These are phyloP conservation scores for Bimastos eiseni DNA, from an alignment of 2,888 invertebrate species.

Conservation along the genomic window DNA sequence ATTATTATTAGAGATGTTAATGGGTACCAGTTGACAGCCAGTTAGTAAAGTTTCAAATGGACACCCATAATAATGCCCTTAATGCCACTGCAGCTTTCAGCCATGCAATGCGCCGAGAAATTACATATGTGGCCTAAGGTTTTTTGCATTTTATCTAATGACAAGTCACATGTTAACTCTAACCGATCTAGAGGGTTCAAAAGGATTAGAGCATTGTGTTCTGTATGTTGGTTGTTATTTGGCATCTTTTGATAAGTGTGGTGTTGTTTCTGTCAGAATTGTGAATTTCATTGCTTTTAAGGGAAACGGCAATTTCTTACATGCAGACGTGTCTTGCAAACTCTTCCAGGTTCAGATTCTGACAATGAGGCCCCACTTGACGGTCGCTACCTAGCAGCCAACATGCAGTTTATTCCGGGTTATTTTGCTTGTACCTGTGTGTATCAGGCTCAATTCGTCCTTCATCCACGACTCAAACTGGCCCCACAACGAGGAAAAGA, in stretches of 20 bases:
- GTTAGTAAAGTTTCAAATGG: too few species aligned
- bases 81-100: too few species aligned
- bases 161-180: too few species aligned
- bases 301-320: not conserved
- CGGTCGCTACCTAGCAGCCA: slow-evolving; percentile 60
- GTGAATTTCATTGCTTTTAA: not conserved
- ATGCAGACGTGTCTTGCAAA: not conserved
- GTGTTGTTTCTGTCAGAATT: not conserved
- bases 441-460: slow-evolving; percentile 72
- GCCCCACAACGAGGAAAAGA: slow-evolving; percentile 20
- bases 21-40: too few species aligned
- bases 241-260: not conserved
- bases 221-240: not conserved
- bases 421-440: slow-evolving; percentile 76
- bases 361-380: slow-evolving; percentile 51
- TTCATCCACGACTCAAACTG: slow-evolving; percentile 73
- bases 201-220: not conserved
- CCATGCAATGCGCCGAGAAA: too few species aligned
- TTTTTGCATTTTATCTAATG: not conserved
- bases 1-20: too few species aligned
- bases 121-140: too few species aligned
- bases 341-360: slow-evolving; percentile 47
- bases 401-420: slow-evolving; percentile 68
- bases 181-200: too few species aligned
- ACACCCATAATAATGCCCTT: too few species aligned